A percentile compares a stretch with the other conserved stretches of the same genome.
These are phyloP conservation scores for Drosophila buzzatii DNA, from an alignment of 2,888 invertebrate genomes.

Conservation along the genomic window DNA sequence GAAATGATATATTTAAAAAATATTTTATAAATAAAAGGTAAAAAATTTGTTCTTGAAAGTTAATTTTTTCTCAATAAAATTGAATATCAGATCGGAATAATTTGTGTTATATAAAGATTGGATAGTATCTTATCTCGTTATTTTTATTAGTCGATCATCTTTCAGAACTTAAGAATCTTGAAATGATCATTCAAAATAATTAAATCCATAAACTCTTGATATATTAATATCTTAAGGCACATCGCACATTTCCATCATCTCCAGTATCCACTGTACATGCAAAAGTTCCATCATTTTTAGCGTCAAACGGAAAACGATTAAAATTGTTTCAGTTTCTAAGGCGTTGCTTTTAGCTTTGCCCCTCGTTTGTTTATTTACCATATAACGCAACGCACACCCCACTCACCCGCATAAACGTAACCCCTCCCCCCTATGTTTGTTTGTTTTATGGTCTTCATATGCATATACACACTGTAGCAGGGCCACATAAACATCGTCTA, in stretches of 20 bases:
- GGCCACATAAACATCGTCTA: slow-evolving; percentile 52
- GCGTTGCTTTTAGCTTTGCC: slow-evolving; percentile 18
- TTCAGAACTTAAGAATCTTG: too few relatives aligned
- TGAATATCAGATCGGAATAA: too few relatives aligned
- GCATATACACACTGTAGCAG: slow-evolving; percentile 26
- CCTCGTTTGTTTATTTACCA: slow-evolving; percentile 65
- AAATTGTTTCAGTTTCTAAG: slow-evolving; percentile 65
- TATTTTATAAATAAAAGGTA: too few relatives aligned
- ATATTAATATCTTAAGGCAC: neutral
- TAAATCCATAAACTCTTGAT: too few relatives aligned
- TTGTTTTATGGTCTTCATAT: slow-evolving; percentile 66
- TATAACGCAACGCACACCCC: slow-evolving; percentile 15
- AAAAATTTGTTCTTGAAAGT: too few relatives aligned
- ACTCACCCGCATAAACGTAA: slow-evolving; percentile 5
- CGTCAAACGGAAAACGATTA: slow-evolving; percentile 60
- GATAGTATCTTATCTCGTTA: too few relatives aligned
- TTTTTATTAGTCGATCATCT: too few relatives aligned
- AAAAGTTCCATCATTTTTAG: slow-evolving; percentile 51
- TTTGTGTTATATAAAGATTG: too few relatives aligned
- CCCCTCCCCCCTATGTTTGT: slow-evolving; percentile 43
- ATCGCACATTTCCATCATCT: neutral
- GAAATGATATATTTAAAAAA: too few relatives aligned
- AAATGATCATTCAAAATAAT: too few relatives aligned
- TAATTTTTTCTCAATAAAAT: neutral
- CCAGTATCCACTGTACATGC: slow-evolving; percentile 44